These are phyloP conservation scores for Parotia lawesii DNA, from an alignment of 2,113 vertebrate species.

Conservation along the genomic window DNA sequence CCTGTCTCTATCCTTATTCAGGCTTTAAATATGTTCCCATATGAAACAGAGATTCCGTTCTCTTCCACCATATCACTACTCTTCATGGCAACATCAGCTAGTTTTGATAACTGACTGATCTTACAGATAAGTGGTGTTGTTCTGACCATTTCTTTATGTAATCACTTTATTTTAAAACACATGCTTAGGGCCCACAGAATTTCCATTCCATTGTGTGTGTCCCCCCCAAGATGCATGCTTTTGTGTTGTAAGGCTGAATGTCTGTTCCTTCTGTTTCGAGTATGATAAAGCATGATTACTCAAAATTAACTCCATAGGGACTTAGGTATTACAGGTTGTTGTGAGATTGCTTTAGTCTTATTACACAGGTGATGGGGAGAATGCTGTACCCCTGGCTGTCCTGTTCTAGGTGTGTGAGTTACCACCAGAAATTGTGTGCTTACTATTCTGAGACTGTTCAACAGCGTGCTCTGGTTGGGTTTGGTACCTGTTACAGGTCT, in stretches of 20 bases:
- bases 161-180: not conserved
- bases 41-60: not conserved
- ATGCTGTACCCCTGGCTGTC: not conserved
- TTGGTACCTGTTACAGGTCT: not conserved
- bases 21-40: not conserved
- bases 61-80: not conserved
- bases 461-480: not conserved
- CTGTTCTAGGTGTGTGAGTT: not conserved
- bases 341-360: not conserved
- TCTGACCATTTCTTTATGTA: not conserved
- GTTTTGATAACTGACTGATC: not conserved
- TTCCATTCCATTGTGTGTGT: not conserved
- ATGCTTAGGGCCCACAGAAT: not conserved
- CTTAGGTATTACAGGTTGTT: not conserved
- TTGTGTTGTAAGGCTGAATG: not conserved
- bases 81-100: not conserved
- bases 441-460: not conserved
- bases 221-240: accelerated
- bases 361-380: not conserved
- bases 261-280: not conserved
- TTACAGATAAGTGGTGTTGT: not conserved
- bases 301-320: not conserved
- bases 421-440: not conserved
- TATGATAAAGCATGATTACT: not conserved
- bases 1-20: not conserved